Evolutionary conservation across 2,888 invertebrate species (phyloP), one percentile per base, ranked within the genome.

Genomic region (Melinopterus prodromus): DNA sequence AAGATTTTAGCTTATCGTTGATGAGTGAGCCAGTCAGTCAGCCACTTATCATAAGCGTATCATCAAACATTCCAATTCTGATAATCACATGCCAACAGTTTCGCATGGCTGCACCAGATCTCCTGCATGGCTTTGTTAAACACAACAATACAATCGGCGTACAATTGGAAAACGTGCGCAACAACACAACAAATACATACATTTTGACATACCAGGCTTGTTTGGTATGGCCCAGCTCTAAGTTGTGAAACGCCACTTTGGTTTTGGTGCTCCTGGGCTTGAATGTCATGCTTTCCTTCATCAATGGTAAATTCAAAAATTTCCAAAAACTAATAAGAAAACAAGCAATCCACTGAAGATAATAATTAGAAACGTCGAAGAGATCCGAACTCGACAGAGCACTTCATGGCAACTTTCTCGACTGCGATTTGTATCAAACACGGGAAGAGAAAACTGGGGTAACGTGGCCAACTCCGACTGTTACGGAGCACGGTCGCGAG

Each of bases 121-220:
- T 53, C 53, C 53, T 9, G 53, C 26, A 53, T 9, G 53, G 9
- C 12, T 12, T 53, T 53, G 53, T 53, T 53, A 9, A 9, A 53
- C 53, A 53, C 53, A 53, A 53, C 53, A 53, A 53, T 53, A 53
- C 53, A 53, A 53, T 53, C 7, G 53, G 12, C 71, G 9, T 14
- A 71, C 15, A 71, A 7, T 12, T 14, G 12, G 14, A 9, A 6
- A 26, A 12, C n/a, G 12, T 9, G 12, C 53, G 53, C 53, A 69
- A 74, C 26, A 26, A 26, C 26, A 36, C 77, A 82, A 76, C 53
- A 69, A 81, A 83, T 82, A 86, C 87, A 82, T 86, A 87, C 87
- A 87, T 86, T 87, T 86, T 86, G 81, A 87, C 88, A 84, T 88
- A 88, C 87, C 88, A 88, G 84, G 87, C 87, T 83, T 86, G 86